Base-by-base conservation (phyloP, 2,888 invertebrate genomes). In the Drosophila cracens region DNA sequence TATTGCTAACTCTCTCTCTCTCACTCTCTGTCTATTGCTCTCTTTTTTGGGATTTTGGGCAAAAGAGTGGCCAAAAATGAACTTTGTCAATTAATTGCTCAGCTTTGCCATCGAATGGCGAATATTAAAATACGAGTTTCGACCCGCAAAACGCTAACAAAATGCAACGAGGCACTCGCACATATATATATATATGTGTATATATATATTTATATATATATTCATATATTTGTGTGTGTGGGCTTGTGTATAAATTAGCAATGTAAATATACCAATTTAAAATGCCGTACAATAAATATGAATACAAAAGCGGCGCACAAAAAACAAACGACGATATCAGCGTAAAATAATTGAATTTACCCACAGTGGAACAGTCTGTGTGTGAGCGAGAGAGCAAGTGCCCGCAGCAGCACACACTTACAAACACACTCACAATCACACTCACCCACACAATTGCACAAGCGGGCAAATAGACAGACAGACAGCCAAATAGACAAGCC, bases 261-360 rank as follows among this genome's bases (percentile, higher is more conserved):
- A 87, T 87, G 86, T 87, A 87, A 87, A 87, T 87, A 87, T 89
- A 78, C 83, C 89, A 87, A 87, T 87, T 87, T 87, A 89, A 87
- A 87, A 85, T 89, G 87, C 85, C 81, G 73, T 78, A 89, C 89
- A 87, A 87, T 87, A 87, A 87, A 87, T 87, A 87, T 87, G 86
- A 87, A 89, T 89, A 82, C 86, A 85, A 89, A 75, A 81, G 86
- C 83, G 74, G 48, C 64, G 70, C 67, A 76, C 85, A 77, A 81
- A 85, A 87, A 87, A 82, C 85, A 89, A 87, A 89, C 86, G 89
- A 87, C 89, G 81, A 89, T 89, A 87, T 87, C 87, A 85, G 84
- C 85, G 76, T 77, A 85, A 87, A 87, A 87, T 87, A 87, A 87
- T 87, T 89, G 86, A 87, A 87, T 87, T 87, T 83, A 76, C 83